Evolutionary conservation across 2,888 invertebrate species (phyloP).

Genomic region (Maniola hyperantus): DNA sequence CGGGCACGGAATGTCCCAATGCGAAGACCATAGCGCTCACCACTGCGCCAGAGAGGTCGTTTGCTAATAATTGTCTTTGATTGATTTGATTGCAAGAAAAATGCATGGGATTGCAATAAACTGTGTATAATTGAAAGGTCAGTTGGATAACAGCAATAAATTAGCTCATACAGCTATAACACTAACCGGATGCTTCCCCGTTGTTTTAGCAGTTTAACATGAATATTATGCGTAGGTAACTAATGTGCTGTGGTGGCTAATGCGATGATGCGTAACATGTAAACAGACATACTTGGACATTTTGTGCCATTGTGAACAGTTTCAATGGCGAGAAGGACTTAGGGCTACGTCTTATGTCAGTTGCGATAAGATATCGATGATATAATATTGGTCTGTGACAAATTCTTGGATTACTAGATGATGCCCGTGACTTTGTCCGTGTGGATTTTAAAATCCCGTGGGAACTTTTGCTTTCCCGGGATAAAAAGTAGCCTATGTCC

Average conservation of each 20-base stretch:
- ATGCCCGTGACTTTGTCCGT: no score
- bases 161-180: neutral
- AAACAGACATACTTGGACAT: conserved; percentile 23
- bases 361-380: neutral
- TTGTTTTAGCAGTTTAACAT: neutral
- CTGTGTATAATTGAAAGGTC: neutral
- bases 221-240: conserved; percentile 8
- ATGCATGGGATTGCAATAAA: neutral
- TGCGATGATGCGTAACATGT: conserved; percentile 13
- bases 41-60: no score
- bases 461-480: no score
- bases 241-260: conserved; percentile 1
- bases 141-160: neutral
- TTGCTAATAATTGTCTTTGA: no score
- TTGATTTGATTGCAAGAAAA: neutral
- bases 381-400: neutral
- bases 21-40: no score
- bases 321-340: neutral
- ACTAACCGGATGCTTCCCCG: neutral
- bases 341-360: neutral
- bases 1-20: no score
- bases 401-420: no score
- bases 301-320: conserved; percentile 12
- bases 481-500: no score
- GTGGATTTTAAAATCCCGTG: no score